These are phyloP conservation scores for Buphagus erythrorhynchus DNA, from an alignment of 2,797 vertebrate genomes.

Conservation along the genomic window DNA sequence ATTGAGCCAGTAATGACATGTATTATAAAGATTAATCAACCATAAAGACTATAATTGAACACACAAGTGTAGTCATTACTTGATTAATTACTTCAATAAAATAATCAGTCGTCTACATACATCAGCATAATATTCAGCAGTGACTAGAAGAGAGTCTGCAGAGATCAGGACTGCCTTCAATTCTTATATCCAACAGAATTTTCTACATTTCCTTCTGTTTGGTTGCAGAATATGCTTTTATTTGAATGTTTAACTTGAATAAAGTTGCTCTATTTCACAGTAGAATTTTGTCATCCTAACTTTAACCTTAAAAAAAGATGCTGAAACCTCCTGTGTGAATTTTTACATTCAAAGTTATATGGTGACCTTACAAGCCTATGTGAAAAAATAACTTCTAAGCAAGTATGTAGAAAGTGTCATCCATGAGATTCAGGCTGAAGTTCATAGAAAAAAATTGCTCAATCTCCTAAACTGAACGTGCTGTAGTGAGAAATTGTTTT, in stretches of 20 bases:
- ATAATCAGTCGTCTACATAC: constrained; percentile 72
- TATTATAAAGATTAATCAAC: constrained; percentile 81
- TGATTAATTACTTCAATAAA: constrained; percentile 81
- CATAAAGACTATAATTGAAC: constrained; percentile 80
- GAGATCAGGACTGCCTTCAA: background rate
- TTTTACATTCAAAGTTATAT: background rate
- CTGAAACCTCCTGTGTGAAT: background rate
- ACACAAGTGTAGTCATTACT: constrained; percentile 79
- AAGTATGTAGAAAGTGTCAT: background rate
- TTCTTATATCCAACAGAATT: background rate
- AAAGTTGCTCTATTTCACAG: background rate
- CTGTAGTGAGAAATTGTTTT: background rate
- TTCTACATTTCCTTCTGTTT: background rate
- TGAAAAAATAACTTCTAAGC: background rate
- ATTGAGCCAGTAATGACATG: constrained; percentile 63
- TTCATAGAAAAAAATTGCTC: background rate
- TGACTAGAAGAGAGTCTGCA: background rate
- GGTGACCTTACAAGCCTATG: background rate
- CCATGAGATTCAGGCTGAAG: background rate
- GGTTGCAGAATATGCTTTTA: background rate
- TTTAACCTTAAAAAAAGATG: background rate
- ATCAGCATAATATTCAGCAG: constrained; percentile 66
- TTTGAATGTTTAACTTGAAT: background rate
- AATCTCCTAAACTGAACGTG: background rate
- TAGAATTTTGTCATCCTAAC: background rate